Evolutionary conservation across 1,140 invertebrate genomes (phyloP), one percentile per base, ranked within the genome.

Genomic region (Caerostris darwini): DNA sequence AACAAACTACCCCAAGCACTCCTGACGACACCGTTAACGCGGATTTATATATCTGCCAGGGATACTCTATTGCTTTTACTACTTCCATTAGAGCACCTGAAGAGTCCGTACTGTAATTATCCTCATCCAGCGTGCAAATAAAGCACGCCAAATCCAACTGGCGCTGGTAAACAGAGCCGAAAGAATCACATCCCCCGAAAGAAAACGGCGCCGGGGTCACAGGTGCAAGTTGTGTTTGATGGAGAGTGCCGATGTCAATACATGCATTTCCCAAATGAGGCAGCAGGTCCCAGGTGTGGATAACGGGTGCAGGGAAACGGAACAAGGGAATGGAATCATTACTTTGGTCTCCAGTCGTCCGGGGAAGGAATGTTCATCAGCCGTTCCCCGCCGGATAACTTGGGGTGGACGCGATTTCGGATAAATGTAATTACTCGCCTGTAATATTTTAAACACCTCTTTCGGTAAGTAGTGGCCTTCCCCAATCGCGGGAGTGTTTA

Each of bases 221-320:
- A 77, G 71, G 71, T 77, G 71, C 71, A 3, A 5, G 7, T 77
- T 50, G 8, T 50, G 12, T 8, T 77, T 77, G 71, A 77, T 77
- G 34, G 34, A 77, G 71, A 77, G 14, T 34, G 34, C 7, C 34
- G 7, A 34, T 12, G 71, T 77, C 71, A 50, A 77, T 19, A 71
- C 69, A 77, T 50, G 71, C 34, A 77, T 77, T 77, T 77, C 71
- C 71, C 71, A 50, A 77, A 50, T 53, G 71, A 53, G 69, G 69
- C 19, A 34, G 7, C 61, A 77, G 71, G 34, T 77, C 71, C 71
- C 71, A 77, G 71, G 71, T 50, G 71, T 12, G 71, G 71, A 77
- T 77, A 77, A 77, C 71, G 50, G 53, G 50, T 77, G 71, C 71
- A 5, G 69, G 7, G 69, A 71, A 77, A 77, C 34, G 71, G 53